phyloP scores from a whole-genome alignment of 2,797 vertebrate genomes.

The Premnoplex brunnescens region DNA sequence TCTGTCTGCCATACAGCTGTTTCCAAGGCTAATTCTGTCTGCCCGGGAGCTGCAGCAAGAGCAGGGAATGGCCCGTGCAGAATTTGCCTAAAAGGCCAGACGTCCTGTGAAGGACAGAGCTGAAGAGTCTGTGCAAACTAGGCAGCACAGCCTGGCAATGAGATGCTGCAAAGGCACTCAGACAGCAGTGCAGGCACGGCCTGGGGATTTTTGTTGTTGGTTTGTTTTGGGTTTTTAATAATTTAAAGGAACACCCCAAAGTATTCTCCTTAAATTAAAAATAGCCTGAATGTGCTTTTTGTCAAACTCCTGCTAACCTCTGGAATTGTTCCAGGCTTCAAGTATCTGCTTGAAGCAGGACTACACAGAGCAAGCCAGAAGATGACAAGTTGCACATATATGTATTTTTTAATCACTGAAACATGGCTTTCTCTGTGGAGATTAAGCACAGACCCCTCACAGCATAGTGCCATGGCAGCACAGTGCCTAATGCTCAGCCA shows the following conservation, averaged over 20 bases:
- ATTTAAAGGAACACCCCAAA: background rate
- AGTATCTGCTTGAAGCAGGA: constrained; percentile 13
- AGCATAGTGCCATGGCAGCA: background rate
- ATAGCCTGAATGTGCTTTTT: background rate
- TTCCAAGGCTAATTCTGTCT: background rate
- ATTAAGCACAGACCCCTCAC: background rate
- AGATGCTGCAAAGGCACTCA: background rate
- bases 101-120: background rate
- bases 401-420: constrained; percentile 10
- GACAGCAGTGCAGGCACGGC: background rate
- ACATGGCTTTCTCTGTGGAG: background rate
- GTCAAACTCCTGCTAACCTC: background rate
- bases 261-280: constrained; percentile 17
- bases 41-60: background rate
- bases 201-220: accelerated
- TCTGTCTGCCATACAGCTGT: background rate
- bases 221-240: background rate
- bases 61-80: background rate
- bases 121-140: background rate
- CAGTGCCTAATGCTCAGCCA: background rate
- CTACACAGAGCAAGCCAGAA: background rate
- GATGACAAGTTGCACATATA: background rate
- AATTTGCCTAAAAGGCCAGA: background rate
- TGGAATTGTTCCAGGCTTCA: constrained; percentile 1
- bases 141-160: background rate